A percentile compares a stretch with the other conserved stretches of the same genome.
These are phyloP conservation scores for Lepeophtheirus salmonis DNA, from an alignment of 1,140 invertebrate species.

Conservation along the genomic window DNA sequence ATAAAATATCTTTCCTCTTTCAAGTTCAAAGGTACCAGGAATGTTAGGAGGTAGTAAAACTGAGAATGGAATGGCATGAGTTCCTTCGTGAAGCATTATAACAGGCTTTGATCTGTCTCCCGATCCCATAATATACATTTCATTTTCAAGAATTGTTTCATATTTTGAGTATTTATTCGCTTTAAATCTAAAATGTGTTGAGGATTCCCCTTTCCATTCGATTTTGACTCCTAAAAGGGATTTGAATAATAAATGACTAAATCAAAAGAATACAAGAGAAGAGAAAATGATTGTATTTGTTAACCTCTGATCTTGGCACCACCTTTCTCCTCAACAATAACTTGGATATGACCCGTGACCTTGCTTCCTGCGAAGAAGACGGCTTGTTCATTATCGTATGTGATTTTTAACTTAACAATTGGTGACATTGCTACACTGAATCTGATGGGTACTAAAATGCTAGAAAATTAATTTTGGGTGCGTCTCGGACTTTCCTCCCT, in stretches of 20 bases:
- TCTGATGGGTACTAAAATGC: no score
- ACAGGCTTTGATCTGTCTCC: background rate
- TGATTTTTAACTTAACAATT: background rate
- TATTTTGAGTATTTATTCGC: background rate
- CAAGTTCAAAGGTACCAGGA: background rate
- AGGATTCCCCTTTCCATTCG: background rate
- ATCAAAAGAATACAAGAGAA: background rate
- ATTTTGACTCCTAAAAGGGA: background rate
- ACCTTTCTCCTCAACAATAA: background rate
- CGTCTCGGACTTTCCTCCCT: no score
- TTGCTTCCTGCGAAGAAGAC: constrained; percentile 20
- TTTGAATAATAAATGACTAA: background rate
- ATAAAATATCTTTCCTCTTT: background rate
- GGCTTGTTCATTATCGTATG: background rate
- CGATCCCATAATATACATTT: background rate
- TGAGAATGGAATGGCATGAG: background rate
- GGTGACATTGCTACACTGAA: no score
- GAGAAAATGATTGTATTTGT: no score
- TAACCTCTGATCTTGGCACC: background rate
- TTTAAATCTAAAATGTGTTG: background rate
- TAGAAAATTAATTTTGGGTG: no score
- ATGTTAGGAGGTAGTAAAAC: background rate
- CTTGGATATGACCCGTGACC: constrained; percentile 16
- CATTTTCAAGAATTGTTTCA: background rate
- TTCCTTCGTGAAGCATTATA: background rate